Conservation (phyloP, 2,113 vertebrate genomes). For the Baryphthengus martii region DNA sequence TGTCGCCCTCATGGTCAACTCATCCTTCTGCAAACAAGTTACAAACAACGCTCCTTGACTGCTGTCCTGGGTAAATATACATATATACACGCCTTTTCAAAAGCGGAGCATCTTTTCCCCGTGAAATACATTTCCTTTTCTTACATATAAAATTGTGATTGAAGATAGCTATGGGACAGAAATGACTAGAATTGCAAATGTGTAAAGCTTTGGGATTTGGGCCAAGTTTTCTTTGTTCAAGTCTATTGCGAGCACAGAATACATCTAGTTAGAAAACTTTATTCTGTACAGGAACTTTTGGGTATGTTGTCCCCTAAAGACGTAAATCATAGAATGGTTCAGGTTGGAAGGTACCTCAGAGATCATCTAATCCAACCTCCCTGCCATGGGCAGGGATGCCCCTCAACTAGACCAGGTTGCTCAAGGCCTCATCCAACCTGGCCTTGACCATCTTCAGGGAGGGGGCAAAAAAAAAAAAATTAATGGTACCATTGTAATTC, state of each 20-base stretch:
- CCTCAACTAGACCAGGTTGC: no score
- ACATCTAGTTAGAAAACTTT: neutral
- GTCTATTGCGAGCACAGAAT: neutral
- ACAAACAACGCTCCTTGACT: neutral
- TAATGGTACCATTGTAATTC: neutral
- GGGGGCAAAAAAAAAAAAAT: no score
- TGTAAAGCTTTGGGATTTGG: neutral
- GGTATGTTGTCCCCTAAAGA: neutral
- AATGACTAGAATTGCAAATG: neutral
- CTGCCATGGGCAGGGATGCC: no score
- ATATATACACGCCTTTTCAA: neutral
- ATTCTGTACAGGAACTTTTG: neutral
- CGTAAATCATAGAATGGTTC: no score
- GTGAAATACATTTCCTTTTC: neutral
- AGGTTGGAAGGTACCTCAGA: no score
- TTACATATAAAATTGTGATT: neutral
- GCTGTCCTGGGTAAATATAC: neutral
- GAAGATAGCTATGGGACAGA: neutral
- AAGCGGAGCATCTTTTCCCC: neutral
- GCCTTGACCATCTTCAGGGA: no score
- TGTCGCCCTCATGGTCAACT: neutral
- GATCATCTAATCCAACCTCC: no score
- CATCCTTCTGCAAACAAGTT: neutral
- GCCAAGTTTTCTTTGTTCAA: neutral
- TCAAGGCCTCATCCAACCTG: no score